Conservation (phyloP, 2,113 vertebrate species). For the Prunella fulvescens region DNA sequence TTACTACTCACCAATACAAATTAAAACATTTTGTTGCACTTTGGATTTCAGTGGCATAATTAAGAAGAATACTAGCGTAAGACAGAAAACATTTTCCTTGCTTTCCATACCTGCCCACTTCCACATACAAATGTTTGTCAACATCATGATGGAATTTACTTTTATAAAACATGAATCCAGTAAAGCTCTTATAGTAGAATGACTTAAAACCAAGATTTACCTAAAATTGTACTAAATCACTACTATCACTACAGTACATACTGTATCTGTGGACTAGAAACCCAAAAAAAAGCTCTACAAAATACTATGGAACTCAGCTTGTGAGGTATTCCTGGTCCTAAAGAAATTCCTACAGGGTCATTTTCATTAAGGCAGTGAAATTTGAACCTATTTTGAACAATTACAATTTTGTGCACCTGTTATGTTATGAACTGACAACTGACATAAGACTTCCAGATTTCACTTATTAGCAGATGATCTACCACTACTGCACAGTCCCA, state of each 20-base stretch:
- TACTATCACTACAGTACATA: not conserved
- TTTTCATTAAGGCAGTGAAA: not conserved
- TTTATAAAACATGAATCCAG: not conserved
- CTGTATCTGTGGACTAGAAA: not conserved
- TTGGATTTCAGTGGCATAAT: slow-evolving; percentile 59
- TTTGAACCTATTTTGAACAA: not conserved
- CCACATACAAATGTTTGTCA: not conserved
- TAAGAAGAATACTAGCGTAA: slow-evolving; percentile 15
- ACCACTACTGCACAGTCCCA: not conserved
- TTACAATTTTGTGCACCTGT: not conserved
- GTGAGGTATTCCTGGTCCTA: not conserved
- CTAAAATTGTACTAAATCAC: not conserved
- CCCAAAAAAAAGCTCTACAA: not conserved
- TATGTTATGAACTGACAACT: not conserved
- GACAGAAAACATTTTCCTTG: slow-evolving; percentile 7
- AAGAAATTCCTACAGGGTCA: not conserved
- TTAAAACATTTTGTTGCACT: slow-evolving; percentile 40
- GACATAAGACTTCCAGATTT: not conserved
- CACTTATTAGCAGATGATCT: not conserved
- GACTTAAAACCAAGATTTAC: not conserved
- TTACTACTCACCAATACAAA: slow-evolving; percentile 70
- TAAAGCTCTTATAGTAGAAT: not conserved
- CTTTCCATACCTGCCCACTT: not conserved
- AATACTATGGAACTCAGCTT: not conserved
- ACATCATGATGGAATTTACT: not conserved